Evolutionary conservation across 2,113 vertebrate species (phyloP), one percentile per base, ranked within the genome.

Genomic region (Piaya cayana): DNA sequence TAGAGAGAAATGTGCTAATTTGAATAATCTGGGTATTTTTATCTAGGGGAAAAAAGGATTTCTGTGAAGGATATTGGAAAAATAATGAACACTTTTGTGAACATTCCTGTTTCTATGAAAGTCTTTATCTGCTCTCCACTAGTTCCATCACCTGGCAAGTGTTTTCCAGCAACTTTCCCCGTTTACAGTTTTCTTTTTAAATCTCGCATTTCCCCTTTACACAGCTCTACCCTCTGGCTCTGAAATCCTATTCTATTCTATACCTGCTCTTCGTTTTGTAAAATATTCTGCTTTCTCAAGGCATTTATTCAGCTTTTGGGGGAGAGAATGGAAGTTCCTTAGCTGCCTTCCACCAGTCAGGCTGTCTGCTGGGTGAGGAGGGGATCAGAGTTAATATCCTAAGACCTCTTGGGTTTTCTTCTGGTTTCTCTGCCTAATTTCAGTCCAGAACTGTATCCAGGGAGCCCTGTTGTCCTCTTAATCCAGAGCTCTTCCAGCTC

Each of bases 11-110:
- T 63, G 21, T 27, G 6, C 29, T 95, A 85, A 92, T 91, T 69
- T 90, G 74, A 82, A 72, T 92, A 96, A 72, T 60, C 34, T 88
- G 79, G 47, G 52, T 32, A 30, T 80, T 91, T 95, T 82, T 65
- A 34, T 76, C 77, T 53, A 3, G 7, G 17, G 26, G 34, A 4
- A 3, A 32, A 53, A 81, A 82, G 15, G 3, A 16, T 78, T 69
- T 91, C 42, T 76, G 0, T 62, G 36, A 45, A 45, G 17, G 17
- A 45, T 34, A 29, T 25, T 76, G 36, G 62, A 53, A 93, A 91
- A 94, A 70, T 30, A 85, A 14, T 59, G 23, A 82, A 80, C 8
- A 50, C 20, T 75, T 88, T 64, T 58, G 15, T 79, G 47, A 88
- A 47, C 2, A 19, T 63, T 92, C 82, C 77, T 93, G 23, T 77